Evolutionary conservation across 2,888 invertebrate genomes (phyloP).

Genomic region (Lagria hirta): DNA sequence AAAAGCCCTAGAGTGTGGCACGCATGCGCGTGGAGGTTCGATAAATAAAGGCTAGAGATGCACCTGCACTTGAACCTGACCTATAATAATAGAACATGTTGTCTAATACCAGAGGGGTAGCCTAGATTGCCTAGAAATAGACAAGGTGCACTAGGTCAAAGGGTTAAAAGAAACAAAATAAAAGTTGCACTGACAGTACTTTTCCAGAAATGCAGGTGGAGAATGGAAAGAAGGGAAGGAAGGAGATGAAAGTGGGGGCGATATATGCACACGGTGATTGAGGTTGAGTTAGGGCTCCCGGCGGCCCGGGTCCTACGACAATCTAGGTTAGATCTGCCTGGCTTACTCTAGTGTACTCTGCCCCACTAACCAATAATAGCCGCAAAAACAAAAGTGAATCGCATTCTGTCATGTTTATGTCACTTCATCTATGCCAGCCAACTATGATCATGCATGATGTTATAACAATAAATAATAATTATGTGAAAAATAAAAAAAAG

Average conservation of each 20-base stretch:
- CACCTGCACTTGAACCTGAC: conserved; percentile 57
- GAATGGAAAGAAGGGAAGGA: conserved; percentile 4
- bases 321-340: conserved; percentile 30
- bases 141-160: conserved; percentile 39
- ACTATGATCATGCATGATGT: too few species aligned
- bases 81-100: conserved; percentile 48
- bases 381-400: conserved; percentile 39
- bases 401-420: too few species aligned
- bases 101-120: conserved; percentile 47
- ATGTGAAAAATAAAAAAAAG: too few species aligned
- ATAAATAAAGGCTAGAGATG: conserved; percentile 43
- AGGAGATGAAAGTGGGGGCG: conserved; percentile 9
- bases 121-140: conserved; percentile 47
- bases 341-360: conserved; percentile 18
- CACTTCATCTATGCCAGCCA: too few species aligned
- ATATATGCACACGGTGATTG: conserved; percentile 25
- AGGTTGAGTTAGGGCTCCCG: conserved; percentile 40
- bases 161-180: conserved; percentile 19
- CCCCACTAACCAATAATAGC: conserved; percentile 26
- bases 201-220: too few species aligned
- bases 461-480: too few species aligned
- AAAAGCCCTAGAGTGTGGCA: conserved; percentile 5
- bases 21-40: conserved; percentile 43
- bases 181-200: conserved; percentile 15
- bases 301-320: conserved; percentile 49